Conservation (phyloP, 2,888 invertebrate genomes). For the Drosophila koepferae region DNA sequence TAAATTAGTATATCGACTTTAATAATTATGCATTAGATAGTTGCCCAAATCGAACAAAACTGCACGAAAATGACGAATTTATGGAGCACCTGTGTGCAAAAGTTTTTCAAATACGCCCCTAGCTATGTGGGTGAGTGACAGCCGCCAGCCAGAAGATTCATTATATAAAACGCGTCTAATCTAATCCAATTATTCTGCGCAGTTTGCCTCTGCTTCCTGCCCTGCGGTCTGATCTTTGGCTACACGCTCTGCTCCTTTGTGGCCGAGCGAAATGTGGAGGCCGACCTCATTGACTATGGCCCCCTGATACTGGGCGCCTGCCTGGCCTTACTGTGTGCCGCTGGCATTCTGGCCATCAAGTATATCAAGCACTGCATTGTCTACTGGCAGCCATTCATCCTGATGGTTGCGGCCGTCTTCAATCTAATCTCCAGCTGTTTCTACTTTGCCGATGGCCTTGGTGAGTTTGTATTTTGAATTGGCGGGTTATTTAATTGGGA, state of each 20-base stretch:
- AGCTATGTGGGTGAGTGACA: constrained; percentile 75
- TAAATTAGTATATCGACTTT: constrained; percentile 1
- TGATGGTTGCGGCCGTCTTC: constrained; percentile 68
- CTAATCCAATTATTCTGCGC: background rate
- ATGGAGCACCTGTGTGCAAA: constrained; percentile 70
- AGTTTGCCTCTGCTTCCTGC: constrained; percentile 81
- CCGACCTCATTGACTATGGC: constrained; percentile 73
- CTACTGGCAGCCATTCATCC: constrained; percentile 79
- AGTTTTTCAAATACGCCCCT: constrained; percentile 77
- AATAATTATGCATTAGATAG: constrained; percentile 27
- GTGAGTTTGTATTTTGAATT: constrained; percentile 59
- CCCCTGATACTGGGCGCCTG: constrained; percentile 80
- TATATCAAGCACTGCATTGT: constrained; percentile 73
- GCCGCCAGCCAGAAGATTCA: background rate
- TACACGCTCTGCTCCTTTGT: constrained; percentile 81
- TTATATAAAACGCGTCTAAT: background rate
- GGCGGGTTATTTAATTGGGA: background rate
- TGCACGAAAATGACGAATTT: constrained; percentile 60
- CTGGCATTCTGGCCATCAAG: constrained; percentile 72
- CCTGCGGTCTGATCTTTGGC: constrained; percentile 81
- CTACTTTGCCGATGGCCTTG: constrained; percentile 80
- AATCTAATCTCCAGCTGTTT: constrained; percentile 82
- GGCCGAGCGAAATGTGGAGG: constrained; percentile 64
- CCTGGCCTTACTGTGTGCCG: constrained; percentile 63
- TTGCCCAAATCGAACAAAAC: background rate